phyloP scores from a whole-genome alignment of 2,888 invertebrate species.

The Belgica antarctica region DNA sequence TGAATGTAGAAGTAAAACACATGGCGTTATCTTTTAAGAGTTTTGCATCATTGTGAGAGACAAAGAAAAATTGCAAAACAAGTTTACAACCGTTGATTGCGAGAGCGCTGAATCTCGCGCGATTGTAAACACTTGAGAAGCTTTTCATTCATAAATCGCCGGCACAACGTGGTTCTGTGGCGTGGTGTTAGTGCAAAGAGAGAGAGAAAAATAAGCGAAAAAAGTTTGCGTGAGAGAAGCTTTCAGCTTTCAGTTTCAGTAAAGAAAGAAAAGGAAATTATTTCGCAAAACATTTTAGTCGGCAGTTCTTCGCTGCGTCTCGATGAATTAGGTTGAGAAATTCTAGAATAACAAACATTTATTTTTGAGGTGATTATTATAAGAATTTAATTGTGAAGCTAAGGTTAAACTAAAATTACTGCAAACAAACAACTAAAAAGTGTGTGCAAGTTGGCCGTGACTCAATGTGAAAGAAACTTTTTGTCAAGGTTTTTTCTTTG shows the following conservation, averaged over 20 bases:
- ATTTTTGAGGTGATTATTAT: not conserved
- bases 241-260: not conserved
- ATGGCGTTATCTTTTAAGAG: not conserved
- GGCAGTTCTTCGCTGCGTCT: conserved; percentile 13
- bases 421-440: too few species aligned
- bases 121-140: not conserved
- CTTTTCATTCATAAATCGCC: conserved; percentile 27
- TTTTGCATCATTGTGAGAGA: not conserved
- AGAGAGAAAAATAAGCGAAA: not conserved
- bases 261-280: not conserved
- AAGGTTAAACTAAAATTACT: too few species aligned
- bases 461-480: too few species aligned
- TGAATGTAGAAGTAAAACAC: not conserved
- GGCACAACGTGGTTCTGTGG: not conserved
- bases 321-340: not conserved
- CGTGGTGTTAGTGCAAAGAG: not conserved
- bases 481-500: conserved; percentile 6
- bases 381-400: not conserved
- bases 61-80: not conserved
- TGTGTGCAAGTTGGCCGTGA: not conserved
- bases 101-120: not conserved
- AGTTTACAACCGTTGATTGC: not conserved
- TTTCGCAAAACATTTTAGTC: conserved; percentile 2
- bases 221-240: not conserved
- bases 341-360: not conserved